These are phyloP conservation scores for Epirrita christyi DNA, from an alignment of 2,888 invertebrate genomes.

Conservation along the genomic window DNA sequence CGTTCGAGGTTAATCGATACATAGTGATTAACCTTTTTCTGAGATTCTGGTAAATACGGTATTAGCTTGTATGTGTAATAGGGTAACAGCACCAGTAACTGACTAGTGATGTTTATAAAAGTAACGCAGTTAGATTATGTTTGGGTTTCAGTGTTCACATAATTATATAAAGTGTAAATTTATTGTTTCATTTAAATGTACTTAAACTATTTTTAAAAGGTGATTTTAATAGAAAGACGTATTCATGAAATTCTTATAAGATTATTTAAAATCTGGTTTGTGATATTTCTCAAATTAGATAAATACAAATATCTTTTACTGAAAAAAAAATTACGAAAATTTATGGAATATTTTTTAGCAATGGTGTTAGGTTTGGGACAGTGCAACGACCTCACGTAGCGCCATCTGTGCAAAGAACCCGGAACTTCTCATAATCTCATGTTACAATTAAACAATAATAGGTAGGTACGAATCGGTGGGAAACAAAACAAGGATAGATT, in stretches of 20 bases:
- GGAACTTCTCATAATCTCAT: conserved; percentile 35
- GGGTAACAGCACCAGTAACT: not conserved
- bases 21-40: conserved; percentile 4
- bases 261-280: not conserved
- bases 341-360: not conserved
- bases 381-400: conserved; percentile 57
- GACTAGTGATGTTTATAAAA: not conserved
- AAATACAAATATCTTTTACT: not conserved
- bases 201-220: no score
- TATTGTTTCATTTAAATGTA: no score
- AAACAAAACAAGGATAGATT: not conserved
- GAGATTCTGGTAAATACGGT: not conserved
- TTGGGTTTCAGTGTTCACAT: no score
- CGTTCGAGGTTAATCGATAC: conserved; percentile 50
- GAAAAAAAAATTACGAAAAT: not conserved
- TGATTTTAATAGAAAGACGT: no score
- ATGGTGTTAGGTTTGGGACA: conserved; percentile 8
- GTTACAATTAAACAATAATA: conserved; percentile 13
- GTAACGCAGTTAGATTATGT: no score
- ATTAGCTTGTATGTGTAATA: not conserved
- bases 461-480: not conserved
- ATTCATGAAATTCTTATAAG: not conserved
- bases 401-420: conserved; percentile 54
- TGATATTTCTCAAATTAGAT: not conserved
- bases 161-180: no score